These are phyloP conservation scores for Listronotus oregonensis DNA, from an alignment of 1,140 invertebrate species.

Conservation along the genomic window DNA sequence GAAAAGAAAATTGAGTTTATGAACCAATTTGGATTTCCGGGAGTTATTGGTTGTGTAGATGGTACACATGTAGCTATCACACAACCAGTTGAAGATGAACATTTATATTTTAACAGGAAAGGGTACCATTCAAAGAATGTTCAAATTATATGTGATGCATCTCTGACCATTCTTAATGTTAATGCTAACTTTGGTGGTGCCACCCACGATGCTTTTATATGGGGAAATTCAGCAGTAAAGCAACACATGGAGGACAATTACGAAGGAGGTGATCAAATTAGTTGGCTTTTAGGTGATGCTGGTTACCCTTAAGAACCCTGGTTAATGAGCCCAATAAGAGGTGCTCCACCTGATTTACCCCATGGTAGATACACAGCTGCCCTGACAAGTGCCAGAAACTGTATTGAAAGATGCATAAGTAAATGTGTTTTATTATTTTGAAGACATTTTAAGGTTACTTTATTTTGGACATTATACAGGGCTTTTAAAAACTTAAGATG, in stretches of 20 bases:
- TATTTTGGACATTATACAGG: too few relatives aligned
- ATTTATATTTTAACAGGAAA: slow-evolving; percentile 32
- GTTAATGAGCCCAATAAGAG: slow-evolving; percentile 37
- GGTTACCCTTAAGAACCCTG: slow-evolving; percentile 39
- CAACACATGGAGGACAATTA: slow-evolving; percentile 23
- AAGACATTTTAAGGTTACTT: too few relatives aligned
- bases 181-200: slow-evolving; percentile 46
- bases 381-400: slow-evolving; percentile 7
- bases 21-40: too few relatives aligned
- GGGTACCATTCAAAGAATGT: slow-evolving; percentile 5
- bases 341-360: slow-evolving; percentile 3
- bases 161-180: slow-evolving; percentile 40
- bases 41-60: too few relatives aligned
- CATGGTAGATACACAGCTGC: slow-evolving; percentile 16
- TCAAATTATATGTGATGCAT: slow-evolving; percentile 19
- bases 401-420: too few relatives aligned
- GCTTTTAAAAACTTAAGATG: too few relatives aligned
- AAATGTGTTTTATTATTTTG: too few relatives aligned
- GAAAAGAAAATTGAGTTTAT: slow-evolving; percentile 22
- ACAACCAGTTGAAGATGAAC: slow-evolving; percentile 27
- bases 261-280: slow-evolving; percentile 5
- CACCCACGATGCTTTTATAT: too few relatives aligned
- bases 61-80: slow-evolving; percentile 47
- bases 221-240: slow-evolving; percentile 14
- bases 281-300: slow-evolving; percentile 36